Conservation (phyloP, 2,888 invertebrate genomes). For the Scotopteryx bipunctaria region DNA sequence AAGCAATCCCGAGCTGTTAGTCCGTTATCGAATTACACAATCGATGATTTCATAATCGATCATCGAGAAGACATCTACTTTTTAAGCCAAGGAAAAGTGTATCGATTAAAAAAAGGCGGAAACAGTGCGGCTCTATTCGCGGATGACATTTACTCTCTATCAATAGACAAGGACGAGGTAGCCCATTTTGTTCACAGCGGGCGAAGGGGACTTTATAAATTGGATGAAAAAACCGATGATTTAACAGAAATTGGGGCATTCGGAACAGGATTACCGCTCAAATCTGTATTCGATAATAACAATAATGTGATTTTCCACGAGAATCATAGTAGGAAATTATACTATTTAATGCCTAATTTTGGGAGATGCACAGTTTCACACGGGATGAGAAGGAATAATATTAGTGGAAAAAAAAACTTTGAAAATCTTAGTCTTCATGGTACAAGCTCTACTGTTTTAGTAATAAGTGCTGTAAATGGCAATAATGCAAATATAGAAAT, state of each 20-base stretch:
- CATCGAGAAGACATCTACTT: slow-evolving; percentile 61
- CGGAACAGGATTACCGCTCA: slow-evolving; percentile 49
- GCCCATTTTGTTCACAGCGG: slow-evolving; percentile 60
- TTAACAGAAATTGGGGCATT: slow-evolving; percentile 59
- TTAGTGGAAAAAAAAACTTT: slow-evolving; percentile 16
- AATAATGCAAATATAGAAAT: neutral
- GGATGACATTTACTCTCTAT: slow-evolving; percentile 54
- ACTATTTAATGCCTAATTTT: slow-evolving; percentile 59
- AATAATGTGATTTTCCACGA: slow-evolving; percentile 66
- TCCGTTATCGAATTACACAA: slow-evolving; percentile 50
- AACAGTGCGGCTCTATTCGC: slow-evolving; percentile 49
- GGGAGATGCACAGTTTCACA: slow-evolving; percentile 51
- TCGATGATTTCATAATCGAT: slow-evolving; percentile 68
- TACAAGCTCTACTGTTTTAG: neutral
- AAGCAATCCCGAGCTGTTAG: slow-evolving; percentile 47
- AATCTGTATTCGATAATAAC: slow-evolving; percentile 59
- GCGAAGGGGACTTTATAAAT: slow-evolving; percentile 56
- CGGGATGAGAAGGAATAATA: neutral
- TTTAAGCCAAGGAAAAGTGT: slow-evolving; percentile 53
- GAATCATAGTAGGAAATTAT: slow-evolving; percentile 50
- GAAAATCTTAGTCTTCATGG: slow-evolving; percentile 12
- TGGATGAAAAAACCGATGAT: slow-evolving; percentile 49
- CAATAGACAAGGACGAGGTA: slow-evolving; percentile 55
- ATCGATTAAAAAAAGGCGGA: slow-evolving; percentile 54
- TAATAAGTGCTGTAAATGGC: slow-evolving; percentile 1